Evolutionary conservation across 2,113 vertebrate genomes (phyloP).

Genomic region (Arenaria interpres): DNA sequence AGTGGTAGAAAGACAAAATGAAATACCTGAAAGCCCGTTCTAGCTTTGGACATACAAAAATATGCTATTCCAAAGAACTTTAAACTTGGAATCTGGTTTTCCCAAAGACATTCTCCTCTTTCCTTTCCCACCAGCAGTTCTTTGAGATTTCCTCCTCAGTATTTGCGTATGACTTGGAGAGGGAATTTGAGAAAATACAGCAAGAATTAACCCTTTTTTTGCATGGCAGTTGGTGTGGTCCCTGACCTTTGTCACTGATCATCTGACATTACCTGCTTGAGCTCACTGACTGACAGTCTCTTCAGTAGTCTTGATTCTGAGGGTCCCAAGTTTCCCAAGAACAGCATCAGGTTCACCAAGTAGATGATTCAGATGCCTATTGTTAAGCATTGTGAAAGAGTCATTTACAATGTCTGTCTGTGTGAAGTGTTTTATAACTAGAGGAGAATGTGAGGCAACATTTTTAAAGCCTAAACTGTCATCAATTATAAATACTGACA

Average conservation of each 20-base stretch:
- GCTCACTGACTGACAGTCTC: not conserved
- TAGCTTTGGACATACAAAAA: not conserved
- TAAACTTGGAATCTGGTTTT: not conserved
- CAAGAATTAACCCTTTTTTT: not conserved
- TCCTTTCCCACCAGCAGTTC: not conserved
- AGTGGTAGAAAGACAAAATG: not conserved
- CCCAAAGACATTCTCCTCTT: not conserved
- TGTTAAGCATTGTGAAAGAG: not conserved
- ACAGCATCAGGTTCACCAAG: not conserved
- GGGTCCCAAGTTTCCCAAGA: not conserved
- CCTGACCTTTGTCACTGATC: not conserved
- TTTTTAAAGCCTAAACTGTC: not conserved
- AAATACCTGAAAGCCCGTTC: not conserved
- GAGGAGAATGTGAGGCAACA: not conserved
- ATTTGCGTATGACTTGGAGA: not conserved
- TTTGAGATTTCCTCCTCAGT: not conserved
- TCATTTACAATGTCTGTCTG: not conserved
- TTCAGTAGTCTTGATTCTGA: not conserved
- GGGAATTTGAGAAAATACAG: not conserved
- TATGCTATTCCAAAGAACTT: not conserved
- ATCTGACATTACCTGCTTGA: not conserved
- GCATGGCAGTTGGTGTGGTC: fast-evolving
- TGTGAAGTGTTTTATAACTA: not conserved
- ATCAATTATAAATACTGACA: not conserved
- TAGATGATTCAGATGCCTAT: not conserved